Evolutionary conservation across 2,113 vertebrate species (phyloP).

Genomic region (Misgurnus anguillicaudatus): DNA sequence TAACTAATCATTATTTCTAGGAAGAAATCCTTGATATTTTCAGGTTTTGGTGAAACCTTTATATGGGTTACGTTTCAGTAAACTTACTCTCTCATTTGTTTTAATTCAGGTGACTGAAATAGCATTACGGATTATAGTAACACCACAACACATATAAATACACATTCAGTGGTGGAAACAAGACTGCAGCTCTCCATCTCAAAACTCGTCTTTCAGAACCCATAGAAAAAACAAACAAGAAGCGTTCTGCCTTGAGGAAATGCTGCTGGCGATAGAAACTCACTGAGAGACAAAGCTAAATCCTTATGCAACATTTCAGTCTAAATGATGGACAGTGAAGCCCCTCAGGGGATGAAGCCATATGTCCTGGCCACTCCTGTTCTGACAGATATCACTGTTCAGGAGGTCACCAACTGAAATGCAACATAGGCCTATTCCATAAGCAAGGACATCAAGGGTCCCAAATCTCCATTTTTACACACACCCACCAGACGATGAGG

Average conservation of each 20-base stretch:
- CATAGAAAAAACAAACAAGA: not conserved
- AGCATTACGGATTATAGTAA: no score
- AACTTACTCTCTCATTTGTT: not conserved
- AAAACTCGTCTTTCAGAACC: not conserved
- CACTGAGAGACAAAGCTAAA: slow-evolving; percentile 3
- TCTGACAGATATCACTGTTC: not conserved
- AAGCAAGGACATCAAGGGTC: slow-evolving; percentile 45
- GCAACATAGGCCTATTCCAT: slow-evolving; percentile 40
- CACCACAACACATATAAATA: not conserved
- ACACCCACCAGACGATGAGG: slow-evolving; percentile 19
- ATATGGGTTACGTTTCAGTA: no score
- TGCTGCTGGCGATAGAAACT: not conserved
- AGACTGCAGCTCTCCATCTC: not conserved
- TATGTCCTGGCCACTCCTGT: not conserved
- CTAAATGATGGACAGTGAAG: not conserved
- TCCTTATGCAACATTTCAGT: not conserved
- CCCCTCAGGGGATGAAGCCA: not conserved
- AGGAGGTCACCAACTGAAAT: slow-evolving; percentile 15
- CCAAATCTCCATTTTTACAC: not conserved
- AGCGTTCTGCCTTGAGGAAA: not conserved
- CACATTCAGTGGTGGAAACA: not conserved
- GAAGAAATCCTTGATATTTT: no score
- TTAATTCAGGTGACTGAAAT: slow-evolving; percentile 27
- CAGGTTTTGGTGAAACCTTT: no score
- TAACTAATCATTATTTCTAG: no score